Evolutionary conservation across 1,140 invertebrate genomes (phyloP), one percentile per base, ranked within the genome.

Genomic region (Lordiphosa stackelbergi): DNA sequence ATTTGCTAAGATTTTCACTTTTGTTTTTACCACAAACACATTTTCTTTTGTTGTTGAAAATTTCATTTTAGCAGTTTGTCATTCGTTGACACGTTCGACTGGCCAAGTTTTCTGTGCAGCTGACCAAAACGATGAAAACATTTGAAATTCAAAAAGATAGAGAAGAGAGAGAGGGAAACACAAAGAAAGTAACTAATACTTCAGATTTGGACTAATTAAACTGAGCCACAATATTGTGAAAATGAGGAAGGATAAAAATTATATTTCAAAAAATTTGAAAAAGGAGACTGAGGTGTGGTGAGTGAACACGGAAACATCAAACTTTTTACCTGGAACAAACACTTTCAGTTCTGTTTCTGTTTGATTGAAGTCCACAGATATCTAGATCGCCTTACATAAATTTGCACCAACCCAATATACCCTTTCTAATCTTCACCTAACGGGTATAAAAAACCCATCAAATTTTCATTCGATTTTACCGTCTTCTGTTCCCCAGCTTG

Each of bases 1-100:
- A 59, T 68, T 72, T 68, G 52, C 48, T 12, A 41, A 72, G 47
- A 55, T 75, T 77, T 77, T 75, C 73, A 77, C 73, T 78, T 77
- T 77, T 71, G 28, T 5, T 31, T 31, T 31, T 31, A 28, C 12
- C 13, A 16, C 42, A 46, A 69, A 69, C 59, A 47, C 56, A 41
- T 52, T 74, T 59, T 53, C 60, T 68, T 53, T 60, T 43, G 34
- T 66, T 66, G 19, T 46, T 52, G 19, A 66, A 57, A 53, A 47
- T 69, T 61, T 54, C 51, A 38, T 37, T 16, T 43, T 22, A 46
- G 38, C 28, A 31, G 52, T 40, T 54, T 54, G 54, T 46, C 31
- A 36, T 45, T 41, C 24, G 52, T 31, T 31, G 28, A 63, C 64
- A 61, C 59, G 58, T 52, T 59, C 49, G 37, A 45, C 52, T 60